phyloP scores from a whole-genome alignment of 2,797 vertebrate genomes.

The Choloepus didactylus region DNA sequence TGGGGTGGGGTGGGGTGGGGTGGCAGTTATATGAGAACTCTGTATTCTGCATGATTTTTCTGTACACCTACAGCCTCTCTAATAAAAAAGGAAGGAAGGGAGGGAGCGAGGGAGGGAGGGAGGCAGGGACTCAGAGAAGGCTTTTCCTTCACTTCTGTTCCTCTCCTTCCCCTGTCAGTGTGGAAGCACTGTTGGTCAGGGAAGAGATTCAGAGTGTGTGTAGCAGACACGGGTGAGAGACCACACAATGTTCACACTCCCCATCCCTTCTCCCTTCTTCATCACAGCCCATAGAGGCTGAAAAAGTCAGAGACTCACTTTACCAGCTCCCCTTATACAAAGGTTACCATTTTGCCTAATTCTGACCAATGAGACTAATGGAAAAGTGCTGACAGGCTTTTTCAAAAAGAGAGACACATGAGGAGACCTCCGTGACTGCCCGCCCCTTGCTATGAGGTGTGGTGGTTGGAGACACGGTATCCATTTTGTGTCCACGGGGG shows the following conservation, averaged over 20 bases:
- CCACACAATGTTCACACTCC: background rate
- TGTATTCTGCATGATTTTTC: too few relatives aligned
- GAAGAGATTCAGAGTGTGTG: background rate
- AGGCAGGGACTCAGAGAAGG: slow-evolving; percentile 21
- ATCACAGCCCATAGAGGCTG: background rate
- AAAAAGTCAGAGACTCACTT: slow-evolving; percentile 39
- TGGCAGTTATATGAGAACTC: too few relatives aligned
- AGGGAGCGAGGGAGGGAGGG: background rate
- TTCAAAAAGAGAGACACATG: background rate
- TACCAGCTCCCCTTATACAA: background rate
- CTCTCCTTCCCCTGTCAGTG: background rate
- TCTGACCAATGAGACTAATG: slow-evolving; percentile 7
- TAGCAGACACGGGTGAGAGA: background rate
- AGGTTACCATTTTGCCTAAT: slow-evolving; percentile 30
- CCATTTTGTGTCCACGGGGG: background rate
- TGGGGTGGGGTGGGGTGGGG: too few relatives aligned
- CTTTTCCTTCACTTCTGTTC: slow-evolving; percentile 24
- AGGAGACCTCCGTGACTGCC: background rate
- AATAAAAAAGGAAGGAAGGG: too few relatives aligned
- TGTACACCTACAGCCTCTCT: too few relatives aligned
- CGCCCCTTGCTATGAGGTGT: background rate
- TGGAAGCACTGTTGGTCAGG: background rate
- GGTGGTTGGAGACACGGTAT: background rate
- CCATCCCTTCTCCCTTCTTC: background rate
- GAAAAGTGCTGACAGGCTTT: slow-evolving; percentile 6